Evolutionary conservation across 2,888 invertebrate species (phyloP).

Genomic region (Ennomos erosarius): DNA sequence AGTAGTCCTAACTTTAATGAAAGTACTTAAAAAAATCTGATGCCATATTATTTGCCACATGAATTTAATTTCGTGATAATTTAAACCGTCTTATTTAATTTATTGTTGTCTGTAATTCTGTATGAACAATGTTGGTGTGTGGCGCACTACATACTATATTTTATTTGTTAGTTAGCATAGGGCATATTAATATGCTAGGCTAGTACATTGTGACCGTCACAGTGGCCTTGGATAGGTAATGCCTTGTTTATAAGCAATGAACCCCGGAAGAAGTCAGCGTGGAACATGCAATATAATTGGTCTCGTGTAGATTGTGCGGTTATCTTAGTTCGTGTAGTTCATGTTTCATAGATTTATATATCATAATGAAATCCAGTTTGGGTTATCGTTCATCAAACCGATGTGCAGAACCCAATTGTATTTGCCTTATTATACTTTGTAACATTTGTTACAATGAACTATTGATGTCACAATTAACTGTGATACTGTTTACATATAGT

Average conservation of each 20-base stretch:
- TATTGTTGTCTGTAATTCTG: slow-evolving; percentile 70
- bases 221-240: slow-evolving; percentile 75
- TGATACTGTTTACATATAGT: slow-evolving; percentile 11
- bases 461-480: slow-evolving; percentile 21
- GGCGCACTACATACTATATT: slow-evolving; percentile 54
- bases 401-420: neutral
- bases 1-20: slow-evolving; percentile 66
- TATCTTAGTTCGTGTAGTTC: neutral
- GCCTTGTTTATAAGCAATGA: slow-evolving; percentile 76
- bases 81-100: slow-evolving; percentile 76
- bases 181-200: slow-evolving; percentile 75
- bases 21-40: slow-evolving; percentile 82
- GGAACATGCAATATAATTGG: slow-evolving; percentile 23
- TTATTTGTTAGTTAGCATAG: slow-evolving; percentile 63
- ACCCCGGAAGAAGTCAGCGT: slow-evolving; percentile 52
- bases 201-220: slow-evolving; percentile 77
- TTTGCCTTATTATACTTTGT: slow-evolving; percentile 7
- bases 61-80: slow-evolving; percentile 81
- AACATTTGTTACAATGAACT: slow-evolving; percentile 4
- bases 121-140: slow-evolving; percentile 64
- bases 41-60: slow-evolving; percentile 84
- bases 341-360: slow-evolving; percentile 1
- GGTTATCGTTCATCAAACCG: slow-evolving; percentile 1
- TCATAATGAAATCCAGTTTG: neutral
- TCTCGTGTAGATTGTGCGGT: slow-evolving; percentile 34